Evolutionary conservation across 2,113 vertebrate genomes (phyloP).

Genomic region (Upupa epops): DNA sequence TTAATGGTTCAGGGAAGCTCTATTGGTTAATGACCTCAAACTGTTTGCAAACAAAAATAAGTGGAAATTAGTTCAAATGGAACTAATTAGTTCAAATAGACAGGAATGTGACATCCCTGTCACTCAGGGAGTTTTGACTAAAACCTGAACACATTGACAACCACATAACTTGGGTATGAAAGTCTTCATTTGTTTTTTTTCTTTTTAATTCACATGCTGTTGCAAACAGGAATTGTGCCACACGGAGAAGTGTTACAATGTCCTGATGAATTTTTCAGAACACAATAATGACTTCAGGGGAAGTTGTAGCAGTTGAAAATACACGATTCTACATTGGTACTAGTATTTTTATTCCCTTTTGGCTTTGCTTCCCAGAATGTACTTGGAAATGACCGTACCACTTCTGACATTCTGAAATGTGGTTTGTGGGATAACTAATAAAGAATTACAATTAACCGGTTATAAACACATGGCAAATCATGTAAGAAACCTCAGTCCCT

Average conservation of each 20-base stretch:
- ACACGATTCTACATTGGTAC: neutral
- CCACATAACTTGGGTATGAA: neutral
- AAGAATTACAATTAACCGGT: constrained; percentile 30
- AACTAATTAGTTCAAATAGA: constrained; percentile 44
- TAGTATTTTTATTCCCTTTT: neutral
- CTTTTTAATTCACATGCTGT: neutral
- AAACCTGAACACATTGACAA: neutral
- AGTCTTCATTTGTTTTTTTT: neutral
- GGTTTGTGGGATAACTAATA: constrained; percentile 35
- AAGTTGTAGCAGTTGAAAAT: neutral
- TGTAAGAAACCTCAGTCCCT: neutral
- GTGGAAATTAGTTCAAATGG: constrained; percentile 47
- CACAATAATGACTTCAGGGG: neutral
- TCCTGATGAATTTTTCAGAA: neutral
- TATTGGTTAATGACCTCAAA: constrained; percentile 46
- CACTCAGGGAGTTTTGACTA: neutral
- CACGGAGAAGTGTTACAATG: neutral
- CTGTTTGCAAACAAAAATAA: constrained; percentile 57
- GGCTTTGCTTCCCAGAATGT: neutral
- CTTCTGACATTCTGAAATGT: constrained; percentile 14
- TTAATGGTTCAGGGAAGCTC: constrained; percentile 17
- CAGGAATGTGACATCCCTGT: neutral
- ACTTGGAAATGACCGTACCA: neutral
- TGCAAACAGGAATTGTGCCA: constrained; percentile 12
- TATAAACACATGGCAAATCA: constrained; percentile 12